Base-by-base conservation (phyloP, 2,888 invertebrate genomes). In the Patella ulyssiponensis region DNA sequence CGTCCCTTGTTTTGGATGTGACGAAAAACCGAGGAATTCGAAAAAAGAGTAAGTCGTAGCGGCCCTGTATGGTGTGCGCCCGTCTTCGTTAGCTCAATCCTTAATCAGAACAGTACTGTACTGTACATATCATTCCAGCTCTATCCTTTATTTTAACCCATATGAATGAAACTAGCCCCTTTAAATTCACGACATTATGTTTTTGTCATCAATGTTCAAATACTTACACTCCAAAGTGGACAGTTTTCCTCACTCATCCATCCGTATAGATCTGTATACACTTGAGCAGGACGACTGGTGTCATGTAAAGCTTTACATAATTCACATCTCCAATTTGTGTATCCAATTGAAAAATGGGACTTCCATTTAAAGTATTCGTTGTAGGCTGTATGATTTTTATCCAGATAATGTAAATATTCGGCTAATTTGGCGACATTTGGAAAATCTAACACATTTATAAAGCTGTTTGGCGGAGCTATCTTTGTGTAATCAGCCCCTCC, bases 401-500 rank as follows among this genome's bases (percentile, higher is more conserved):
- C 58, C n/a, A 80, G 53, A n/a, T 56, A 54, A 15, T 58, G 70
- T 17, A 80, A 56, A 72, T 77, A 79, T 27, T 64, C 71, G 12
- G 75, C 80, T 7, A 80, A 77, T 12, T 77, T 56, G 14, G 69
- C 64, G 27, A 77, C 71, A 23, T 69, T 77, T 17, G 70, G 33
- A 75, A 78, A 80, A 71, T 79, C 76, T 56, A 20, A 15, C 17
- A 73, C 74, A 52, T 80, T 71, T 23, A 79, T 75, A 58, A 73
- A 80, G 58, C 76, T 72, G 15, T 71, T 73, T n/a, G 72, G 64
- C 7, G 80, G 75, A 69, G 78, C 79, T 69, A 79, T 74, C 64
- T 44, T 71, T 54, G 58, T 54, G 76, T 83, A 82, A 51, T 79
- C 75, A 27, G 79, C 82, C 1, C 80, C 80, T 14, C 82, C 82